phyloP scores from a whole-genome alignment of 2,113 vertebrate species.

The Trematomus loennbergii region DNA sequence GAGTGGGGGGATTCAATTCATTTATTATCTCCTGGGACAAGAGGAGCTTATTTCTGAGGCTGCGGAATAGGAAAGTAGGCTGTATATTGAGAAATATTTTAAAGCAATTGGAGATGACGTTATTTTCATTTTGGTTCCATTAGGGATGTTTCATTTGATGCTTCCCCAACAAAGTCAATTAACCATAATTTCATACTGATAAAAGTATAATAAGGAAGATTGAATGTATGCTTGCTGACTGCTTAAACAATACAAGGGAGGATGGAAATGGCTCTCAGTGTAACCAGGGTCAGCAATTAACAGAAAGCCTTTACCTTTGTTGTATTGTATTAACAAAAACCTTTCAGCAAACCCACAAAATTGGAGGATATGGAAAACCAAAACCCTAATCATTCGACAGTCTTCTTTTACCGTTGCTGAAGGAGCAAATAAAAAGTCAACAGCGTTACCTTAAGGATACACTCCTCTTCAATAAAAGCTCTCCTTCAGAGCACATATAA shows the following conservation, averaged over 20 bases:
- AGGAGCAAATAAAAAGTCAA: slow-evolving; percentile 72
- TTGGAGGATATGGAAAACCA: slow-evolving; percentile 61
- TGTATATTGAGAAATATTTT: slow-evolving; percentile 86
- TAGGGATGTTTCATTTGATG: slow-evolving; percentile 76
- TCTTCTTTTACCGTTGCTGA: slow-evolving; percentile 46
- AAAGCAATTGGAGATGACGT: slow-evolving; percentile 83
- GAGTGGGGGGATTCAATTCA: slow-evolving; percentile 93
- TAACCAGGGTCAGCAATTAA: slow-evolving; percentile 47
- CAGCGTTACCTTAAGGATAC: slow-evolving; percentile 76
- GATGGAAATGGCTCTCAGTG: slow-evolving; percentile 46
- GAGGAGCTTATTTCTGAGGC: slow-evolving; percentile 95
- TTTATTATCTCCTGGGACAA: slow-evolving; percentile 99
- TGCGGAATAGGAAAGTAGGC: slow-evolving; percentile 93
- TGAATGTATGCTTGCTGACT: slow-evolving; percentile 69
- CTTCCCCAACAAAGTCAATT: slow-evolving; percentile 84
- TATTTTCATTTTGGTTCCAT: slow-evolving; percentile 86
- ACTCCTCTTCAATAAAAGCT: slow-evolving; percentile 73
- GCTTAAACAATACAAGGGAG: slow-evolving; percentile 60
- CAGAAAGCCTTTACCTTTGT: slow-evolving; percentile 50
- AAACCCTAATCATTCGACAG: slow-evolving; percentile 67
- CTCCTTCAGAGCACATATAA: slow-evolving; percentile 76
- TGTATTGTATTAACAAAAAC: slow-evolving; percentile 60
- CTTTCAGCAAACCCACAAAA: slow-evolving; percentile 47
- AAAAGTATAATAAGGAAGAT: slow-evolving; percentile 76
- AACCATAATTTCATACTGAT: slow-evolving; percentile 81